These are phyloP conservation scores for Bostrychus sinensis DNA, from an alignment of 2,113 vertebrate species.

Conservation along the genomic window DNA sequence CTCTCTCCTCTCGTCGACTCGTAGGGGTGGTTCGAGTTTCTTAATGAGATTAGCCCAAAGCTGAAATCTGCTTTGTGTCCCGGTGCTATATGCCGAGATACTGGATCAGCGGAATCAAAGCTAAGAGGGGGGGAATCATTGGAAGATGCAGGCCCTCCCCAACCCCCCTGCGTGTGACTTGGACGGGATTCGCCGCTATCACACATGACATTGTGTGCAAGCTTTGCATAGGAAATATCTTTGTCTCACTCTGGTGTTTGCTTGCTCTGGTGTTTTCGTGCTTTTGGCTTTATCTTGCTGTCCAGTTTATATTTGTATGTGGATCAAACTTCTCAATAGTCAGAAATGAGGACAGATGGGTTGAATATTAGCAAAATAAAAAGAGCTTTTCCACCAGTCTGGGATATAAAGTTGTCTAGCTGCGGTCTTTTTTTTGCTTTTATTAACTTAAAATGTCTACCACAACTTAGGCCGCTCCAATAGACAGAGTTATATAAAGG, in stretches of 20 bases:
- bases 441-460: constrained; percentile 70
- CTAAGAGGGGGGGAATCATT: constrained; percentile 67
- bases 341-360: constrained; percentile 72
- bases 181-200: constrained; percentile 79
- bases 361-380: constrained; percentile 65
- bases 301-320: constrained; percentile 75
- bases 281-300: constrained; percentile 74
- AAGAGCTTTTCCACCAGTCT: constrained; percentile 58
- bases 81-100: constrained; percentile 76
- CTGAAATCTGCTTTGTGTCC: constrained; percentile 81
- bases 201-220: constrained; percentile 80
- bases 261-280: constrained; percentile 67
- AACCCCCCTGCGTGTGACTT: constrained; percentile 79
- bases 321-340: constrained; percentile 70
- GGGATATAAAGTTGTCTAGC: constrained; percentile 65
- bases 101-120: constrained; percentile 82
- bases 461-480: constrained; percentile 66
- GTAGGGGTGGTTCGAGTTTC: constrained; percentile 81
- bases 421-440: constrained; percentile 64
- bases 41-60: constrained; percentile 85
- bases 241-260: constrained; percentile 79
- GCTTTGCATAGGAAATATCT: constrained; percentile 85
- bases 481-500: constrained; percentile 68
- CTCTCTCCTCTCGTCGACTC: constrained; percentile 46
- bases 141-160: constrained; percentile 77